These are phyloP conservation scores for Venturia canescens DNA, from an alignment of 1,140 invertebrate genomes.

Conservation along the genomic window DNA sequence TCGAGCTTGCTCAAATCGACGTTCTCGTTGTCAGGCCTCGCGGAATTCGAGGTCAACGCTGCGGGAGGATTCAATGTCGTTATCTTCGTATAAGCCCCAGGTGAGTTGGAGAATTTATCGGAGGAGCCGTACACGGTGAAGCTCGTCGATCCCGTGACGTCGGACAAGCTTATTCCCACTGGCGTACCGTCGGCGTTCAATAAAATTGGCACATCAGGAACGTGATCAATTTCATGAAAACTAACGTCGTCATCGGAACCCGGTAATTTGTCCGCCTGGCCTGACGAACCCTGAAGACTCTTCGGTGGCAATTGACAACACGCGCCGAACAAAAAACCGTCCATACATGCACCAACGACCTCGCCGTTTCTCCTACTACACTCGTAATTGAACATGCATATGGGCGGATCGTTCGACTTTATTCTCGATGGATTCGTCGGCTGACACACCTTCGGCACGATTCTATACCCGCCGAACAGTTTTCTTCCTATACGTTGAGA, in stretches of 20 bases:
- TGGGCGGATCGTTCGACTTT: conserved; percentile 80
- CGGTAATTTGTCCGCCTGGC: conserved; percentile 46
- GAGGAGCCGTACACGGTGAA: conserved; percentile 27
- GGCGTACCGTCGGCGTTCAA: conserved; percentile 70
- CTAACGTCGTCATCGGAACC: conserved; percentile 48
- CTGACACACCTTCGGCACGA: conserved; percentile 87
- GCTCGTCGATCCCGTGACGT: conserved; percentile 46
- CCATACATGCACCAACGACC: conserved; percentile 93
- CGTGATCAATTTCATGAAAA: conserved; percentile 70
- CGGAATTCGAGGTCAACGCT: conserved; percentile 13
- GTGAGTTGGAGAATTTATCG: conserved; percentile 44
- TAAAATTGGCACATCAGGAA: conserved; percentile 71
- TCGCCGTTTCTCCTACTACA: conserved; percentile 88
- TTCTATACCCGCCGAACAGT: conserved; percentile 90
- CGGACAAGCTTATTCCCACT: conserved; percentile 52
- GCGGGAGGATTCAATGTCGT: conserved; percentile 56
- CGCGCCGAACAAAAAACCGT: conserved; percentile 93
- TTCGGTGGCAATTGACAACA: conserved; percentile 85
- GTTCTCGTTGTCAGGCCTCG: conserved; percentile 52
- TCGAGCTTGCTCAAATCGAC: conserved; percentile 63
- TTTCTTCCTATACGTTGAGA: conserved; percentile 81
- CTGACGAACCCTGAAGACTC: not conserved
- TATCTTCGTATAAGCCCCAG: conserved; percentile 59
- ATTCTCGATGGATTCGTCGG: conserved; percentile 75
- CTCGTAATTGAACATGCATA: conserved; percentile 97